These are phyloP conservation scores for Torymus aiolomorphi DNA, from an alignment of 2,888 invertebrate genomes.

Conservation along the genomic window DNA sequence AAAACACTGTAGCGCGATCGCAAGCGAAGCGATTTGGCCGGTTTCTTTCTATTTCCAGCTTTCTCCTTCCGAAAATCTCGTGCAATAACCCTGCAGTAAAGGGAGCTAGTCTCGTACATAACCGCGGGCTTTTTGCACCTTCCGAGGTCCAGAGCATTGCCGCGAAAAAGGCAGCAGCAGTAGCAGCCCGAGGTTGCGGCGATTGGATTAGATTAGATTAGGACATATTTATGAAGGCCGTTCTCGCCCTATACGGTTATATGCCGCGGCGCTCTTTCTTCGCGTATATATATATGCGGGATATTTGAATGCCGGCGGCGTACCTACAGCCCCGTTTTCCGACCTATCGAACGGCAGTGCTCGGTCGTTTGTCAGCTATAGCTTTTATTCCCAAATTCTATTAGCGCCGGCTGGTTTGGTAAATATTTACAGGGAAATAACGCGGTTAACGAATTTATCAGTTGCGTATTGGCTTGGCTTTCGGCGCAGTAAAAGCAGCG, in stretches of 20 bases:
- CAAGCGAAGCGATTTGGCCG: too few relatives aligned
- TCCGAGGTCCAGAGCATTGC: neutral
- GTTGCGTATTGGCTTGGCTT: too few relatives aligned
- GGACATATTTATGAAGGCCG: constrained; percentile 6
- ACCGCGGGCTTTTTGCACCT: constrained; percentile 1
- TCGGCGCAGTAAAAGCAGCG: too few relatives aligned
- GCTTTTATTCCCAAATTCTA: neutral
- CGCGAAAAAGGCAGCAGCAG: neutral
- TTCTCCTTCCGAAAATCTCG: too few relatives aligned
- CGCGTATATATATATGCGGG: too few relatives aligned
- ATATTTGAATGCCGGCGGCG: constrained; percentile 23
- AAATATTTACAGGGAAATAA: too few relatives aligned
- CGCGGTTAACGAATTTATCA: too few relatives aligned
- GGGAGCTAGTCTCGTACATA: neutral
- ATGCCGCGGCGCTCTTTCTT: neutral
- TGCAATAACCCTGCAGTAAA: neutral
- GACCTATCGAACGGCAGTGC: neutral
- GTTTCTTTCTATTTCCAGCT: too few relatives aligned
- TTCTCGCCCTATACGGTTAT: constrained; percentile 22
- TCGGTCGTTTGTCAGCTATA: neutral
- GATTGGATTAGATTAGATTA: constrained; percentile 33
- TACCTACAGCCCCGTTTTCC: neutral
- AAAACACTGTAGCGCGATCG: too few relatives aligned
- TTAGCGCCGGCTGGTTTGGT: too few relatives aligned
- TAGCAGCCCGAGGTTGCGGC: neutral